A percentile compares a stretch with the other conserved stretches of the same genome.
Conservation (phyloP, 2,113 vertebrate species). For the Aphelocoma coerulescens region DNA sequence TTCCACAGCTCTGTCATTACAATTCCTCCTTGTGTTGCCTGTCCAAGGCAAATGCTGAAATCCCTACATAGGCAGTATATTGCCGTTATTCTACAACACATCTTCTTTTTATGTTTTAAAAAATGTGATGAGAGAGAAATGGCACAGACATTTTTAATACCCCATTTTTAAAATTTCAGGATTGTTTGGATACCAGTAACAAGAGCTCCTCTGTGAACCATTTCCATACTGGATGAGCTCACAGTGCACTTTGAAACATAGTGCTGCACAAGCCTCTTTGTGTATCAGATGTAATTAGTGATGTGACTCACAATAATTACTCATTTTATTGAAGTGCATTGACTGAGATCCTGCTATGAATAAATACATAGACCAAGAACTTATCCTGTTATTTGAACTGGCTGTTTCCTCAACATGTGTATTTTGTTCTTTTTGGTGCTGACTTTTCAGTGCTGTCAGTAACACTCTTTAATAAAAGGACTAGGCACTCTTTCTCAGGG, state of each 20-base stretch:
- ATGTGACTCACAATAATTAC: constrained; percentile 28
- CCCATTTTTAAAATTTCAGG: background rate
- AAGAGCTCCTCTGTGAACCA: constrained; percentile 34
- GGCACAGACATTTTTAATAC: background rate
- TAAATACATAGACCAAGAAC: background rate
- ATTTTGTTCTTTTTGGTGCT: background rate
- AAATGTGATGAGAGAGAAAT: background rate
- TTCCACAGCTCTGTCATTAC: background rate
- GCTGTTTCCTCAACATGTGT: background rate
- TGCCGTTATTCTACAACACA: background rate
- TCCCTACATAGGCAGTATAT: background rate
- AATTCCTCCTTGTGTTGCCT: background rate
- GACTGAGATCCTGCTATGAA: constrained; percentile 37
- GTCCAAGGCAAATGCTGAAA: background rate
- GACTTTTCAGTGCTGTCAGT: background rate
- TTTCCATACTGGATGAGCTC: constrained; percentile 16
- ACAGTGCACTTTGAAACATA: constrained; percentile 13
- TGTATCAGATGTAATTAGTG: constrained; percentile 33
- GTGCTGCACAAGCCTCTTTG: constrained; percentile 32
- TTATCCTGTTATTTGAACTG: background rate
- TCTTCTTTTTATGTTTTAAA: constrained; percentile 18
- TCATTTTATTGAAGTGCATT: constrained; percentile 44
- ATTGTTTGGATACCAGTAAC: background rate
- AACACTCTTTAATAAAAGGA: background rate
- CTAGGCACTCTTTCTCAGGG: background rate